Evolutionary conservation across 2,113 vertebrate species (phyloP).

Genomic region (Leucoraja erinaceus): DNA sequence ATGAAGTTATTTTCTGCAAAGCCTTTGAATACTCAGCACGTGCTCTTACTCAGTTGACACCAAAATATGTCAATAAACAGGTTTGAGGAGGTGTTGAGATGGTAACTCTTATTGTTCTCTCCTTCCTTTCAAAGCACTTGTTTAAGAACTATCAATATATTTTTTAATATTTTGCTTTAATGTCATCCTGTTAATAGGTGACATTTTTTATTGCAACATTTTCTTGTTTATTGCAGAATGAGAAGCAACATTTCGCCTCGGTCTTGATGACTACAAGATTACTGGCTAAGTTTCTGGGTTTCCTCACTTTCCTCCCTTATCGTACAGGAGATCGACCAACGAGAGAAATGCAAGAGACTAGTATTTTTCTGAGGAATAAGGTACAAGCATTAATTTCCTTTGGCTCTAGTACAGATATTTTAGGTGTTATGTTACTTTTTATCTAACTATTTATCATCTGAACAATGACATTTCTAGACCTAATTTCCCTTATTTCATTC

Average conservation of each 20-base stretch:
- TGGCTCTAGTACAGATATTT: not conserved
- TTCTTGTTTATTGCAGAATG: conserved; percentile 61
- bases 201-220: not conserved
- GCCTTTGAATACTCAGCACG: too few relatives aligned
- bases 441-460: not conserved
- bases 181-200: not conserved
- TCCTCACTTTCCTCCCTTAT: conserved; percentile 87
- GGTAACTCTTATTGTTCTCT: not conserved
- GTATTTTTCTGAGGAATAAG: conserved; percentile 73
- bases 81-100: not conserved
- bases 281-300: conserved; percentile 89
- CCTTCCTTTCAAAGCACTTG: not conserved
- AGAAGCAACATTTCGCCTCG: conserved; percentile 79
- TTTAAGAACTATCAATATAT: not conserved
- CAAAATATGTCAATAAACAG: too few relatives aligned
- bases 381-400: conserved; percentile 51
- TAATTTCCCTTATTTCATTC: not conserved
- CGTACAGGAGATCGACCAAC: conserved; percentile 72
- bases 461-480: not conserved
- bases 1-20: too few relatives aligned
- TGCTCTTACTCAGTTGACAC: not conserved
- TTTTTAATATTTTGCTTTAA: not conserved
- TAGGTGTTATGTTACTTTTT: not conserved
- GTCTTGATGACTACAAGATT: conserved; percentile 80
- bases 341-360: conserved; percentile 74